Percentiles rank a stretch among this genome's conserved stretches.
These are phyloP conservation scores for Phalacrocorax brasilianus DNA, from an alignment of 2,113 vertebrate species.

Conservation along the genomic window DNA sequence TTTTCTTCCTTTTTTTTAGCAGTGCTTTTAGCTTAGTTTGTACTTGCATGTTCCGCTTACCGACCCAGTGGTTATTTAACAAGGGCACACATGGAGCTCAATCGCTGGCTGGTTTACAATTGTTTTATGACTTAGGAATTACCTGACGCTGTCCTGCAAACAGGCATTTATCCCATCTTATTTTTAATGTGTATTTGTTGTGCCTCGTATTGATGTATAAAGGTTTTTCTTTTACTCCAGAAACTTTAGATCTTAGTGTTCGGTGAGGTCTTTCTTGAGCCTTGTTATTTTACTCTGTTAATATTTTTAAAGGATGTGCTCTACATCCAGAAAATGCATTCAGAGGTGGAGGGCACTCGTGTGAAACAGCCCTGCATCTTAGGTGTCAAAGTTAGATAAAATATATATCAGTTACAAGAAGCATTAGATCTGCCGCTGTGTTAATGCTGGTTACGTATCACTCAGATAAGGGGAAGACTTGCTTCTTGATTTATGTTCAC, in stretches of 20 bases:
- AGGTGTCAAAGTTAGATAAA: conserved; percentile 39
- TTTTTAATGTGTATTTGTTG: neutral
- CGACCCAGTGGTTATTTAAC: accelerated
- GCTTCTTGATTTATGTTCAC: conserved; percentile 68
- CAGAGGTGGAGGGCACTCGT: conserved; percentile 5
- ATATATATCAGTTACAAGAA: conserved; percentile 23
- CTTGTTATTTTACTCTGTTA: neutral
- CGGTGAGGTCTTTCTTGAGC: neutral
- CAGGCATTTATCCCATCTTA: too few species aligned
- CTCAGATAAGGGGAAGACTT: conserved; percentile 22
- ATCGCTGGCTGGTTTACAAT: neutral
- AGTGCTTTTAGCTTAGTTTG: neutral
- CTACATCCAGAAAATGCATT: conserved; percentile 33
- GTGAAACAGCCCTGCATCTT: conserved; percentile 1
- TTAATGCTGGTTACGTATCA: conserved; percentile 20
- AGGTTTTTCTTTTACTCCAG: neutral
- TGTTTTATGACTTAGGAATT: accelerated
- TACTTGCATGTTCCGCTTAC: neutral
- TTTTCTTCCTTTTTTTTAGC: neutral
- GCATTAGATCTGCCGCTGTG: conserved; percentile 23
- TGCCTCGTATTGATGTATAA: neutral
- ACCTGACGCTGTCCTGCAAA: neutral
- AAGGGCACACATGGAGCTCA: neutral
- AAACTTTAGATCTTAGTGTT: neutral
- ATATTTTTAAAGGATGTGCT: neutral